Evolutionary conservation across 2,888 invertebrate genomes (phyloP), one percentile per base, ranked within the genome.

Genomic region (Melipona bicolor): DNA sequence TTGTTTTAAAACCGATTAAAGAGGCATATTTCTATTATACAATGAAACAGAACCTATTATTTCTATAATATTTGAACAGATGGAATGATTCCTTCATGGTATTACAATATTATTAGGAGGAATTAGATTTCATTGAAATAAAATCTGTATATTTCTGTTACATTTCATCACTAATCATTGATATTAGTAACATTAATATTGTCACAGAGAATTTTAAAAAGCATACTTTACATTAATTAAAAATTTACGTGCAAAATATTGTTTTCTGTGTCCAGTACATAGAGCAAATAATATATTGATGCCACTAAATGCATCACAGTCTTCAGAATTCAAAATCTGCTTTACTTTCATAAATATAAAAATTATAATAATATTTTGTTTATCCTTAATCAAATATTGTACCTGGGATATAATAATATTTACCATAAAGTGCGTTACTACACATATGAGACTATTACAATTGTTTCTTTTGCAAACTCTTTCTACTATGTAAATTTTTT

Each of bases 231-330:
- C 43, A 43, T 75, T 32, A 74, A 77, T 78, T 61, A 78, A 79
- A 52, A 76, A 77, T 79, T 79, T 86, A 64, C 52, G 75, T 74
- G 64, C 27, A 78, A 75, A 65, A 27, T 78, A 61, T 69, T 52
- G 1, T 73, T 78, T 77, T 83, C 43, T 84, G 81, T 85, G 80
- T 65, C 87, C 83, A 86, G 84, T 79, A 89, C 80, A 64, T 72
- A 36, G 52, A 81, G 65, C 67, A 77, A 84, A 78, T 64, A 52
- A 77, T 87, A 80, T 72, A 80, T 64, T 72, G 90, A 91, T 91
- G 88, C 87, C 79, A 52, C 83, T 90, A 90, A 91, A 90, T 90
- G 91, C 91, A 91, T 81, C 90, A 79, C 85, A 90, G 86, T 87
- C 86, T 87, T 86, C 67, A 81, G 59, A 69, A 85, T 65, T 79